A percentile compares a stretch with the other conserved stretches of the same genome.
Evolutionary conservation across 2,888 invertebrate genomes (phyloP).

Genomic region (Holacanthella duospinosa): DNA sequence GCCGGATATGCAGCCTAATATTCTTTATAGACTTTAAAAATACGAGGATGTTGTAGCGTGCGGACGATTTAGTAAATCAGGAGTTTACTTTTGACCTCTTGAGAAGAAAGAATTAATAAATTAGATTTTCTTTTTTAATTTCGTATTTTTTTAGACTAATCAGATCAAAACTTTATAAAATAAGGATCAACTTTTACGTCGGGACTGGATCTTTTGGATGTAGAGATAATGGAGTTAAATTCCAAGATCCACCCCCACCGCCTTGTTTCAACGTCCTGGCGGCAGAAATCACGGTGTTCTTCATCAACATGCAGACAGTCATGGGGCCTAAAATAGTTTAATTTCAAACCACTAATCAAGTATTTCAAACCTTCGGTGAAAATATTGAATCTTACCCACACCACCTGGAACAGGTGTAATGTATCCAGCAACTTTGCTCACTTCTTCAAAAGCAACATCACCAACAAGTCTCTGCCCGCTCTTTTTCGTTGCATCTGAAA

Average conservation of each 20-base stretch:
- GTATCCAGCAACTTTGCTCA: conserved; percentile 64
- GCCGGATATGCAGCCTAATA: too few species aligned
- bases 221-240: conserved; percentile 56
- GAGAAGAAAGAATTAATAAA: not conserved
- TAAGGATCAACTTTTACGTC: too few species aligned
- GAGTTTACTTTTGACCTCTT: too few species aligned
- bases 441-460: conserved; percentile 81
- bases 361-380: too few species aligned
- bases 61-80: too few species aligned
- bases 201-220: conserved; percentile 63
- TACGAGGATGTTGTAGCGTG: too few species aligned
- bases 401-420: conserved; percentile 85
- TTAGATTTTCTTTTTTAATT: not conserved
- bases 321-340: conserved; percentile 69
- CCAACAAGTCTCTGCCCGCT: conserved; percentile 80
- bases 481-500: conserved; percentile 61
- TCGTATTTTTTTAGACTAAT: not conserved
- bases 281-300: conserved; percentile 82
- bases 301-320: conserved; percentile 97
- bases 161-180: too few species aligned
- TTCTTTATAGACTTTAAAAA: too few species aligned
- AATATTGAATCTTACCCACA: not conserved
- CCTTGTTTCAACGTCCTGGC: conserved; percentile 47
- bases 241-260: conserved; percentile 57
- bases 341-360: not conserved